phyloP scores from a whole-genome alignment of 2,888 invertebrate genomes.

The Pammene aurita region DNA sequence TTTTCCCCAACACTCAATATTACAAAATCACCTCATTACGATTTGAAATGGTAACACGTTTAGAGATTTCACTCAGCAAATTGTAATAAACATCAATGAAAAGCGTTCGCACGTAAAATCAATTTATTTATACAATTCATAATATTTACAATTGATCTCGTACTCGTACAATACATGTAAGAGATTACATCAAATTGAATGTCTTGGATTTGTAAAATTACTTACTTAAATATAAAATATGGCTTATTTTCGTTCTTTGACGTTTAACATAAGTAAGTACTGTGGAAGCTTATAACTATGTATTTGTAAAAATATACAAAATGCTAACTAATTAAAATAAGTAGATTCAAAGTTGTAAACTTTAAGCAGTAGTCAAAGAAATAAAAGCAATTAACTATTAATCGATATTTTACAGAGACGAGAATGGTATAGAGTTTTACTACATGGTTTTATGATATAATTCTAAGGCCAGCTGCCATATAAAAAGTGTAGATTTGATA shows the following conservation, averaged over 20 bases:
- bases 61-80: background rate
- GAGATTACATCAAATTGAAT: slow-evolving; percentile 40
- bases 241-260: slow-evolving; percentile 42
- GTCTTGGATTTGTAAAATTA: slow-evolving; percentile 42
- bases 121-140: slow-evolving; percentile 42
- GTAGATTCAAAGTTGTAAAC: slow-evolving; percentile 24
- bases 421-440: background rate
- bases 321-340: slow-evolving; percentile 31
- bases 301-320: slow-evolving; percentile 41
- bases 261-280: slow-evolving; percentile 40
- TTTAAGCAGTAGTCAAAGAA: background rate
- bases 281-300: slow-evolving; percentile 35
- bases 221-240: slow-evolving; percentile 41
- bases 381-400: background rate
- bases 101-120: slow-evolving; percentile 31
- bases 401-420: slow-evolving; percentile 4
- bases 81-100: slow-evolving; percentile 10
- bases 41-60: background rate
- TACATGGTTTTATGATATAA: background rate
- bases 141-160: slow-evolving; percentile 38
- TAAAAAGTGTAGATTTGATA: too few species aligned
- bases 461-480: background rate
- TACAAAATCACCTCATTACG: too few species aligned
- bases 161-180: slow-evolving; percentile 36
- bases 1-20: too few species aligned